These are phyloP conservation scores for Erpobdella octoculata DNA, from an alignment of 2,888 invertebrate species.

Conservation along the genomic window DNA sequence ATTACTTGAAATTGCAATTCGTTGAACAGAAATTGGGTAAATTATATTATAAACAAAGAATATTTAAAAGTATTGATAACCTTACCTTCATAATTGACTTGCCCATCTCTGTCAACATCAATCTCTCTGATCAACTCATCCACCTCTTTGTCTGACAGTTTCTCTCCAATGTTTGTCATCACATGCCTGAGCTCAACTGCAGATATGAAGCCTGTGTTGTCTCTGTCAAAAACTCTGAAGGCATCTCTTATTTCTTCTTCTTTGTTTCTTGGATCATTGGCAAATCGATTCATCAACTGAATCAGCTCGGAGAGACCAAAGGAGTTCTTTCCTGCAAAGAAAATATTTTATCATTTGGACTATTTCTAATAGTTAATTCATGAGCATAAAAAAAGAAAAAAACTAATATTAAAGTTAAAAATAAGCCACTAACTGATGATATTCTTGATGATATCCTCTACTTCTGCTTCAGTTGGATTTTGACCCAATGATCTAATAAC, in stretches of 20 bases:
- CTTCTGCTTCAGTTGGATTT: slow-evolving; percentile 32
- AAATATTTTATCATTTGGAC: neutral
- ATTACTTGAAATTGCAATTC: too few species aligned
- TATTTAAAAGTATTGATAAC: neutral
- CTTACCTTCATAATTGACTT: slow-evolving; percentile 24
- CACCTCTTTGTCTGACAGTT: slow-evolving; percentile 22
- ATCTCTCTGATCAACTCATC: slow-evolving; percentile 26
- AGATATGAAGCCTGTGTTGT: slow-evolving; percentile 67
- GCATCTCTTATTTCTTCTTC: slow-evolving; percentile 98
- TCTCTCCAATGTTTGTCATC: slow-evolving; percentile 26
- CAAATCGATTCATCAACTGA: slow-evolving; percentile 99
- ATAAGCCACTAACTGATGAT: slow-evolving; percentile 23
- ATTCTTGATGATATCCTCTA: slow-evolving; percentile 28
- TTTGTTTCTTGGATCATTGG: slow-evolving; percentile 76
- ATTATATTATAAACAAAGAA: too few species aligned
- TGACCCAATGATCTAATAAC: slow-evolving; percentile 33
- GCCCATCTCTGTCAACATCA: slow-evolving; percentile 18
- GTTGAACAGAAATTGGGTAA: too few species aligned
- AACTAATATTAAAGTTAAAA: neutral
- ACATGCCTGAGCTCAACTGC: slow-evolving; percentile 22
- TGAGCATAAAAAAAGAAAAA: neutral
- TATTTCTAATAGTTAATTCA: neutral
- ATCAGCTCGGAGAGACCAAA: slow-evolving; percentile 99
- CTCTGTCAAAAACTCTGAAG: slow-evolving; percentile 94
- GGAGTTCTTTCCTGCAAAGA: slow-evolving; percentile 63